A percentile compares a stretch with the other conserved stretches of the same genome.
phyloP scores from a whole-genome alignment of 2,888 invertebrate genomes.

The Chaitophorus viminalis region DNA sequence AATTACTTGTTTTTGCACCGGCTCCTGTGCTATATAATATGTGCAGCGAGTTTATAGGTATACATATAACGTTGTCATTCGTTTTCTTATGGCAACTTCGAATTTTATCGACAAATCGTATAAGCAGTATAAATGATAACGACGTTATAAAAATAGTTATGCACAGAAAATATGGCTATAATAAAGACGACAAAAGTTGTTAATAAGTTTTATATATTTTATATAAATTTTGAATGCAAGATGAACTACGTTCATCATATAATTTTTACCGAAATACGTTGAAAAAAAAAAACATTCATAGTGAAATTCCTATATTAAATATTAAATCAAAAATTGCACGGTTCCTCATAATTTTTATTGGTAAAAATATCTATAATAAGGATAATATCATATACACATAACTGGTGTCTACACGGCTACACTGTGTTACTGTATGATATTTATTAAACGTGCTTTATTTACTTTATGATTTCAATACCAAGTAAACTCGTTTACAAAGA shows the following conservation, averaged over 20 bases:
- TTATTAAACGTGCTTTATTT: background rate
- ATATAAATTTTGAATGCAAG: background rate
- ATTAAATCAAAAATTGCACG: background rate
- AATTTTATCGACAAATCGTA: background rate
- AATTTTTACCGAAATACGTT: slow-evolving; percentile 1
- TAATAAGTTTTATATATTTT: slow-evolving; percentile 25
- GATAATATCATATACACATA: background rate
- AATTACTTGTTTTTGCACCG: background rate
- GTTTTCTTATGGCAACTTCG: background rate
- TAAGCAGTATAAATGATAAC: background rate
- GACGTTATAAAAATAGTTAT: background rate
- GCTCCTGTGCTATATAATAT: too few species aligned
- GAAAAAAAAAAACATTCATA: background rate
- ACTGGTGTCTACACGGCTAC: too few species aligned
- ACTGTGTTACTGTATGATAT: background rate
- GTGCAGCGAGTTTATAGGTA: background rate
- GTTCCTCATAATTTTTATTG: background rate
- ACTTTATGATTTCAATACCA: background rate
- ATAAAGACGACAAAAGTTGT: slow-evolving; percentile 5
- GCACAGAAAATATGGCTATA: background rate
- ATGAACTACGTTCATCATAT: background rate
- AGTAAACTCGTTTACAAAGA: slow-evolving; percentile 6
- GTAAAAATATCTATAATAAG: background rate
- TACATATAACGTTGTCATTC: background rate
- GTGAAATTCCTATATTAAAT: background rate